Evolutionary conservation across 1,140 invertebrate genomes (phyloP), one percentile per base, ranked within the genome.

Genomic region (Lordiphosa clarofinis): DNA sequence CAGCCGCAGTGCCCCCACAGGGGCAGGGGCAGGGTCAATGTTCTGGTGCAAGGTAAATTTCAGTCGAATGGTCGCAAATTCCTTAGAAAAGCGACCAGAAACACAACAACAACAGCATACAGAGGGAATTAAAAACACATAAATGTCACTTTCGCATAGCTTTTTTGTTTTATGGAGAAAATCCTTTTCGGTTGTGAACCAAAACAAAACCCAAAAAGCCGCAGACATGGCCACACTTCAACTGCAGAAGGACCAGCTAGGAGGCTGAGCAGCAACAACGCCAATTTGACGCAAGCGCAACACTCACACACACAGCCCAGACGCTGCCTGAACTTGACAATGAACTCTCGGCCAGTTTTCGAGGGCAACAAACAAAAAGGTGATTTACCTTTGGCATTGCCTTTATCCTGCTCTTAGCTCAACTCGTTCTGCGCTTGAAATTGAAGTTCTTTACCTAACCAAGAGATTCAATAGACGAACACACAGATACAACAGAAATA

Each of bases 121-220:
- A n/a, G 42, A 81, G 71, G 68, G 76, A 76, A 82, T 82, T 84
- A 82, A 82, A 82, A 82, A 76, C 78, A 82, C 72, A 82, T 82
- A 82, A 82, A 82, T 82, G 72, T 82, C 76, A 76, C 78, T 76
- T 84, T 84, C 59, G 68, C 65, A 84, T 65, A 76, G 63, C 78
- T 62, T 82, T 48, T 82, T 82, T 84, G 72, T 82, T 82, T 82
- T 82, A 82, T 82, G 78, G 78, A 76, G 75, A 71, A 65, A 72
- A 69, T 81, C 76, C 73, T 71, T 75, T 70, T 52, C 31, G 11
- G 42, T 13, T 11, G 43, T 47, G 36, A 28, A 49, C 35, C 52
- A 69, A 75, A 73, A 73, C 39, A 53, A 59, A 54, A 40, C 24
- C 47, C 46, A 36, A 46, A 47, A 19, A 60, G 59, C 70, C 66